Evolutionary conservation across 2,113 vertebrate genomes (phyloP), one percentile per base, ranked within the genome.

Genomic region (Equus przewalskii): DNA sequence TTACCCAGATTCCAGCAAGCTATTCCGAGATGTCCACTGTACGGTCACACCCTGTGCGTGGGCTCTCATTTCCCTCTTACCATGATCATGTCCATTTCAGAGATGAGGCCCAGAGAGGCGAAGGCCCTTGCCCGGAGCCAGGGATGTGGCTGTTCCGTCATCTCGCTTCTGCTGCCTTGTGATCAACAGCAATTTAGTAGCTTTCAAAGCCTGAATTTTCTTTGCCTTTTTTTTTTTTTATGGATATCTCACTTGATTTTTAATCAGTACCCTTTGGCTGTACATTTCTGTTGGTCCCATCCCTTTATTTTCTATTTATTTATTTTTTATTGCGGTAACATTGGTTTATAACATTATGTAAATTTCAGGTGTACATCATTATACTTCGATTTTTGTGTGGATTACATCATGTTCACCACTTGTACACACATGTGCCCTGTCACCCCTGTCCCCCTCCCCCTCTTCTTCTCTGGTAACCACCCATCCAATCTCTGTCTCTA

Each of bases 181-280:
- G 60, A 83, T 30, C 58, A 30, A 13, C 8, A 15, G 75, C 36
- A 36, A 33, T 36, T 33, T 5, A 36, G 19, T 26, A 22, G 72
- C 84, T 97, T 87, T 62, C 65, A 82, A 69, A 83, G 69, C 60
- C 58, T 51, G 80, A n/a, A 54, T 69, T 69, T 69, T 51, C 64
- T 85, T 54, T 54, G 3, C 36, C 3, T 41, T 41, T 41, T 54
- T 13, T 54, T 54, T 54, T 54, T 54, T 54, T 54, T 89, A 46
- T 94, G 67, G 36, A 14, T 92, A 8, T 89, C 51, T 78, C 95
- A 49, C 67, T 87, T 82, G 46, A 89, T 76, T 94, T 92, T 94
- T 94, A 93, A 60, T 93, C 33, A 81, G 19, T 82, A 36, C 7
- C 15, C 60, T 76, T 95, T 75, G 81, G 49, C 88, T 95, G 46